A percentile compares a stretch with the other conserved stretches of the same genome.
These are phyloP conservation scores for Hemibagrus guttatus DNA, from an alignment of 2,797 vertebrate genomes.

Conservation along the genomic window DNA sequence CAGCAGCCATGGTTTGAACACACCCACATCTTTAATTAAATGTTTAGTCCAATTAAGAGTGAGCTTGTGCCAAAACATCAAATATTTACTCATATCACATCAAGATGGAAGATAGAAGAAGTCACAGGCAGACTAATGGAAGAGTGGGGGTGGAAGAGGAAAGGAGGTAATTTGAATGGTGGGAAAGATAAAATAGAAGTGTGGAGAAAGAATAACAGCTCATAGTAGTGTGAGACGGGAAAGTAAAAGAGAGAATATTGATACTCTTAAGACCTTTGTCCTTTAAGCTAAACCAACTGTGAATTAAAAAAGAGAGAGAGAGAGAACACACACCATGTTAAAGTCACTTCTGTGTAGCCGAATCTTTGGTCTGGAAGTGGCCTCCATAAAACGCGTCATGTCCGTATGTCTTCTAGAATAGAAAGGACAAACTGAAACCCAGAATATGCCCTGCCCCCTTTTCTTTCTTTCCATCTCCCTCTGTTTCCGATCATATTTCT, in stretches of 20 bases:
- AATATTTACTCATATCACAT: slow-evolving; percentile 15
- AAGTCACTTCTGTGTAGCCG: neutral
- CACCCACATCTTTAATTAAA: slow-evolving; percentile 6
- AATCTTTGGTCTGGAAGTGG: neutral
- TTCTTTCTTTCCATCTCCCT: slow-evolving; percentile 44
- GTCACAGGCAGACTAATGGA: neutral
- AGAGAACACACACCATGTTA: neutral
- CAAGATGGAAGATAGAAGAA: neutral
- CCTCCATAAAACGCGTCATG: slow-evolving; percentile 1
- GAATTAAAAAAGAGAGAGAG: neutral
- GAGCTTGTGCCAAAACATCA: slow-evolving; percentile 37
- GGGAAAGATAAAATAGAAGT: neutral
- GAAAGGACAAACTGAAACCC: neutral
- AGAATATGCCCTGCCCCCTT: neutral
- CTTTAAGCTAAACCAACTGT: neutral
- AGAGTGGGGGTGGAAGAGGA: neutral
- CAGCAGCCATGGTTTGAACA: slow-evolving; percentile 1
- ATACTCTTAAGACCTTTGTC: neutral
- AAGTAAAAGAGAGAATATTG: neutral
- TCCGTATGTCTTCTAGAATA: slow-evolving; percentile 29
- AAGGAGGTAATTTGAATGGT: neutral
- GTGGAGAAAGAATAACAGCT: neutral
- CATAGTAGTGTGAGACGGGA: neutral
- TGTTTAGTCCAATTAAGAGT: slow-evolving; percentile 49
- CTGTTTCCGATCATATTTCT: slow-evolving; percentile 36